These are phyloP conservation scores for Hydrolagus affinis DNA, from an alignment of 2,113 vertebrate genomes.

Conservation along the genomic window DNA sequence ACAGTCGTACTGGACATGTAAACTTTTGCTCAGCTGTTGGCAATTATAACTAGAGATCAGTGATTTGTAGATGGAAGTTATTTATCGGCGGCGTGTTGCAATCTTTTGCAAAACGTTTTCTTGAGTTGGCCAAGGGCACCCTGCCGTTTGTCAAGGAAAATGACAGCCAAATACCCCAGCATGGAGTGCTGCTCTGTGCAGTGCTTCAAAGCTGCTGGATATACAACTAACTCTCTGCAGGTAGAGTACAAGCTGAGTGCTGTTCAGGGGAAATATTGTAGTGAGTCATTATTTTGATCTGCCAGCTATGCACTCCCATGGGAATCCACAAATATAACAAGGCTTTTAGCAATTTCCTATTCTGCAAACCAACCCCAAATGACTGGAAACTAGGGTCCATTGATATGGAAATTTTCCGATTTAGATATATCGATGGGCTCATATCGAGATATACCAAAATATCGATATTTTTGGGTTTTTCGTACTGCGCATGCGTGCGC, in stretches of 20 bases:
- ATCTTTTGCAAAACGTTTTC: background rate
- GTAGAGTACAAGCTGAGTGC: background rate
- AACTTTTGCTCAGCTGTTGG: too few species aligned
- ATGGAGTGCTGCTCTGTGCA: background rate
- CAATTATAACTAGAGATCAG: too few species aligned
- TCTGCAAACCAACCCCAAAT: background rate
- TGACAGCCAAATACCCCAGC: background rate
- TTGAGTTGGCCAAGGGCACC: background rate
- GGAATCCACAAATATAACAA: background rate
- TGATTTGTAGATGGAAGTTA: too few species aligned
- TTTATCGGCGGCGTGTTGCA: too few species aligned
- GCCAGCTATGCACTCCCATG: background rate
- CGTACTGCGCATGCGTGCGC: too few species aligned
- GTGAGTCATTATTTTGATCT: background rate
- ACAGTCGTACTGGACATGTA: too few species aligned
- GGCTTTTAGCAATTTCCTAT: background rate
- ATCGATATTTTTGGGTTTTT: too few species aligned
- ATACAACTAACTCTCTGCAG: background rate
- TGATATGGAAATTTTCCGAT: too few species aligned
- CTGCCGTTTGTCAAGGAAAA: background rate
- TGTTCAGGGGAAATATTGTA: background rate
- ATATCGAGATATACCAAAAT: too few species aligned
- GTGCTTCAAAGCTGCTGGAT: background rate
- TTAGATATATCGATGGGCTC: too few species aligned
- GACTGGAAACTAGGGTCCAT: background rate